Evolutionary conservation across 2,113 vertebrate genomes (phyloP).

Genomic region (Campylomormyrus numenius): DNA sequence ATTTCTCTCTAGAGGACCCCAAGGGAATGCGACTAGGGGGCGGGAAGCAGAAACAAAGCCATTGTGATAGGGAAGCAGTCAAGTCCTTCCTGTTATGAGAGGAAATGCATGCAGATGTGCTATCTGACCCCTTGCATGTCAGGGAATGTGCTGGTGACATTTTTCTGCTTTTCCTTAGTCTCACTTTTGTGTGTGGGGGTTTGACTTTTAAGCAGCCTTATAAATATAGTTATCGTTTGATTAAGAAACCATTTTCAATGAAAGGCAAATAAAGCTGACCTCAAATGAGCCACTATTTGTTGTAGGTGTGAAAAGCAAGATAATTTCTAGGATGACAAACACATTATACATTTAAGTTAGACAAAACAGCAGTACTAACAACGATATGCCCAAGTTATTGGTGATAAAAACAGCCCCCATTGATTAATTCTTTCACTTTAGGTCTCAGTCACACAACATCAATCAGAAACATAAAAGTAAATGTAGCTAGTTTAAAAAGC

Average conservation of each 20-base stretch:
- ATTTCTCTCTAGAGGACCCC: slow-evolving; percentile 70
- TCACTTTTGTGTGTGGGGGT: slow-evolving; percentile 39
- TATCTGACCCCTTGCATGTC: slow-evolving; percentile 86
- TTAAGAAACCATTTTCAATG: not conserved
- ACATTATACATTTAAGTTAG: not conserved
- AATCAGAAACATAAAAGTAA: not conserved
- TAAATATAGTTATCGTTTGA: slow-evolving; percentile 64
- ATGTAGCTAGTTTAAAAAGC: not conserved
- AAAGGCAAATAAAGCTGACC: not conserved
- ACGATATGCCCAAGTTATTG: not conserved
- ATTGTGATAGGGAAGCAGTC: slow-evolving; percentile 99
- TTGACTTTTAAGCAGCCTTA: slow-evolving; percentile 54
- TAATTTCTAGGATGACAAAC: not conserved
- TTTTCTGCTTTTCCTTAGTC: slow-evolving; percentile 47
- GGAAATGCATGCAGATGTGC: slow-evolving; percentile 99
- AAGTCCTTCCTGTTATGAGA: slow-evolving; percentile 99
- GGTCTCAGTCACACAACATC: not conserved
- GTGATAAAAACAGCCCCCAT: not conserved
- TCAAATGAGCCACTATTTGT: not conserved
- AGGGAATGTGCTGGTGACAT: slow-evolving; percentile 76
- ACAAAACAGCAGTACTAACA: not conserved
- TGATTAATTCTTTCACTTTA: not conserved
- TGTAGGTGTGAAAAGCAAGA: not conserved
- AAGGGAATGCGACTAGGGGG: slow-evolving; percentile 76
- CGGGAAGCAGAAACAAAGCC: slow-evolving; percentile 94